Evolutionary conservation across 1,140 invertebrate genomes (phyloP), one percentile per base, ranked within the genome.

Genomic region (Bombus turneri): DNA sequence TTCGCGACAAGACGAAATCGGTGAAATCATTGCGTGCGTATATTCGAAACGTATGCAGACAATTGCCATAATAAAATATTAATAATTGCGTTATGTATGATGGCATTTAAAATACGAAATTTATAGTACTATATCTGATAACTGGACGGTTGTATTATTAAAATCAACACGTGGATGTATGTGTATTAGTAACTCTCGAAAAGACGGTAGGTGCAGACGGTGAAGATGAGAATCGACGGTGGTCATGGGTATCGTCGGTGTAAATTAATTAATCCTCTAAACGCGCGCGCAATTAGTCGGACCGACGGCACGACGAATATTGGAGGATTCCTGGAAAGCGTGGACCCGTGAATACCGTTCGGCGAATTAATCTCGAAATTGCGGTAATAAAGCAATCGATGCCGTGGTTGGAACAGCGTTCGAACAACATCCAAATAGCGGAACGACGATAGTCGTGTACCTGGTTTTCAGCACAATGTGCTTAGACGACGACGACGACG

Each of bases 241-340:
- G 57, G 64, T 18, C 57, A n/a, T 22, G 39, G n/a, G 43, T 85
- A 37, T 22, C 68, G 64, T 39, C 39, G 73, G 39, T 85, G 62
- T 81, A 86, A 83, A 86, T 81, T 86, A 88, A 88, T 89, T 88
- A 86, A 86, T 83, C 85, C 59, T 43, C 47, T 18, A 79, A 86
- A 47, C 34, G 62, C 22, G 43, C 15, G 31, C 43, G 78, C 68
- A 86, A 88, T 88, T 73, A 79, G 39, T 59, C n/a, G 22, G 13
- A 6, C 76, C 76, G 37, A 47, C 31, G 59, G 74, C 75, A 86
- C 53, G 64, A 86, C 28, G 69, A 86, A 86, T 79, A 89, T 88
- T 72, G 84, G 37, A 53, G 59, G 34, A 88, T 86, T 89, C 79
- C 79, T 76, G 79, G 47, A 34, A 68, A 78, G 83, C 62, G 79